Evolutionary conservation across 1,140 invertebrate genomes (phyloP).

Genomic region (Ceratosolen fusciceps): DNA sequence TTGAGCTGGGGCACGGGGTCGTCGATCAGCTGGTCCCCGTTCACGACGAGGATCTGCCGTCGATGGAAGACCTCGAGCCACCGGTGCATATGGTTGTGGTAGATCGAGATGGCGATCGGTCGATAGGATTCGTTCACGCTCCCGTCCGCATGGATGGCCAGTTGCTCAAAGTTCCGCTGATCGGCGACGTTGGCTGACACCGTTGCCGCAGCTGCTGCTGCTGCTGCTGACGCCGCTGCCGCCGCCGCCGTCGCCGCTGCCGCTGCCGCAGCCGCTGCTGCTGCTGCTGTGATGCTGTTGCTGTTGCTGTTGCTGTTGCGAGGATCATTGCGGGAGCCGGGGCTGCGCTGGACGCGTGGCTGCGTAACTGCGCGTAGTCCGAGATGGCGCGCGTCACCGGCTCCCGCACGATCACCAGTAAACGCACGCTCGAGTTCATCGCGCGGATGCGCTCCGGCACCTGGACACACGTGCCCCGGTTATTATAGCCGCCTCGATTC

Average conservation of each 20-base stretch:
- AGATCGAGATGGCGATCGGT: constrained; percentile 86
- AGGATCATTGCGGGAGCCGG: constrained; percentile 47
- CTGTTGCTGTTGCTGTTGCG: too few species aligned
- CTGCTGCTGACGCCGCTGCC: too few species aligned
- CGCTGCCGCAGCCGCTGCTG: constrained; percentile 54
- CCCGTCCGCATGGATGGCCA: constrained; percentile 84
- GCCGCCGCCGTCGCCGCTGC: constrained; percentile 50
- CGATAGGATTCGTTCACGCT: constrained; percentile 86
- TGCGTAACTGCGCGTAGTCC: constrained; percentile 92
- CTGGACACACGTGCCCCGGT: constrained; percentile 63
- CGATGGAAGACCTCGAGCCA: constrained; percentile 92
- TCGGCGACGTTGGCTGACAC: not conserved
- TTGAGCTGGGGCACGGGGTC: constrained; percentile 92
- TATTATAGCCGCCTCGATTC: not conserved
- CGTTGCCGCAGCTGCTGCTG: constrained; percentile 23
- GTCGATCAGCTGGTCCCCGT: constrained; percentile 95
- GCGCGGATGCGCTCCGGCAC: constrained; percentile 88
- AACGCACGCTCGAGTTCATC: constrained; percentile 93
- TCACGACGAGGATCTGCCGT: constrained; percentile 93
- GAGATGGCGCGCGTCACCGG: constrained; percentile 96
- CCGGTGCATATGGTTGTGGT: constrained; percentile 85
- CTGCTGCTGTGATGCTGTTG: too few species aligned
- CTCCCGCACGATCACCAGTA: constrained; percentile 95
- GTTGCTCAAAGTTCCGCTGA: constrained; percentile 81
- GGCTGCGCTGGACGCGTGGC: constrained; percentile 79